Evolutionary conservation across 2,113 vertebrate species (phyloP), one percentile per base, ranked within the genome.

Genomic region (Chamaetylas fuelleborni): DNA sequence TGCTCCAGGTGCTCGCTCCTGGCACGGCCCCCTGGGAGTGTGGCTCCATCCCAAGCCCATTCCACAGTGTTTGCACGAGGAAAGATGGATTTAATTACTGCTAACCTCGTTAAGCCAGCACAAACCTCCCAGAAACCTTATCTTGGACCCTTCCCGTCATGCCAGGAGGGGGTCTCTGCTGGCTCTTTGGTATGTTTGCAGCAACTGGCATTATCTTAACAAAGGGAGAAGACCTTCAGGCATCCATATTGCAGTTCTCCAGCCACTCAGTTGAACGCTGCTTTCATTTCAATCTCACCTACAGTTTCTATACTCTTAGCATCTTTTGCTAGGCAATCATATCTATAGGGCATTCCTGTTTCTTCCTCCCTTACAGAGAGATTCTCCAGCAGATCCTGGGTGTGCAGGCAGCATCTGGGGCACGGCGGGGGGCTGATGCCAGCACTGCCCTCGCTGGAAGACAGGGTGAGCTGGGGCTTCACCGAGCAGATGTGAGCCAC

Each of bases 351-450:
- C 43, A 19, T 45, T 45, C 43, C 43, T 45, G 19, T 45, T 45
- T 45, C 43, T 45, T 45, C 19, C 43, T 45, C 43, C 43, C 42
- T 12, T 43, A 43, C 42, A 18, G 42, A 23, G 45, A 12, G 3
- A 2, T 7, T 66, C 58, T 40, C 1, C 40, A 8, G 58, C 81
- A 14, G 40, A 3, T 45, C 51, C 24, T 14, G 58, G 40, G 5
- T 0, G 0, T 11, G 42, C 7, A 51, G 61, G 23, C 50, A 48
- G 36, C 5, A 0, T 17, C 19, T 1, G 14, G 57, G 28, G 61
- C 70, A 2, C 2, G 10, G 11, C n/a, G 33, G 5, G 56, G 8
- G 47, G 23, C 43, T 31, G 40, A 6, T 40, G 25, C 8, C 38
- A 25, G 28, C 15, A 1, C 38, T 29, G 0, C 57, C 45, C 11